Percentiles rank a stretch among this genome's conserved stretches.
phyloP scores from a whole-genome alignment of 2,113 vertebrate genomes.

The Prunella fulvescens region DNA sequence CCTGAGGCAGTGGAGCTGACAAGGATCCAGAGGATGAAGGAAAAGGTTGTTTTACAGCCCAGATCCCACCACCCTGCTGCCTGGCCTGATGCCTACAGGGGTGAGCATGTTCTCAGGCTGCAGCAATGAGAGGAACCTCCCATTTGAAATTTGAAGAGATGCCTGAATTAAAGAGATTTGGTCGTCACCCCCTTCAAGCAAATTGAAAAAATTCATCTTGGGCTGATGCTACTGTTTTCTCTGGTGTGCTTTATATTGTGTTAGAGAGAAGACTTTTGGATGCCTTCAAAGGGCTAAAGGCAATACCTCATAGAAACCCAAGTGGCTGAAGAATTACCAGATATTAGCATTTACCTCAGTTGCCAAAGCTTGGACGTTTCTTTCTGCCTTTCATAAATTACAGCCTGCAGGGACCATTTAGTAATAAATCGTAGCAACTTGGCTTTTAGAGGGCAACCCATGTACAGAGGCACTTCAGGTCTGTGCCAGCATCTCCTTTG shows the following conservation, averaged over 20 bases:
- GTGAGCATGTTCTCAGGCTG: background rate
- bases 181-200: background rate
- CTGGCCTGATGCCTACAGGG: background rate
- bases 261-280: background rate
- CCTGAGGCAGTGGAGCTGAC: background rate
- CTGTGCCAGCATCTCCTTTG: slow-evolving; percentile 32
- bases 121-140: background rate
- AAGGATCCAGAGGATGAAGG: background rate
- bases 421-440: slow-evolving; percentile 34
- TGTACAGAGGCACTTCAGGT: background rate
- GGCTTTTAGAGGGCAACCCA: slow-evolving; percentile 3
- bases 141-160: background rate
- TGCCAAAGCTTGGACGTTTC: slow-evolving; percentile 24
- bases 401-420: background rate
- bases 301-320: background rate
- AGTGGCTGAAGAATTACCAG: slow-evolving; percentile 20
- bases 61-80: background rate
- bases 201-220: background rate
- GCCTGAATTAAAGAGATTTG: background rate
- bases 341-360: slow-evolving; percentile 18
- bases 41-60: background rate
- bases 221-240: background rate
- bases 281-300: slow-evolving; percentile 13
- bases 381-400: slow-evolving; percentile 18
- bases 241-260: background rate